Conservation (phyloP, 2,888 invertebrate species). For the Tethea ocularis region DNA sequence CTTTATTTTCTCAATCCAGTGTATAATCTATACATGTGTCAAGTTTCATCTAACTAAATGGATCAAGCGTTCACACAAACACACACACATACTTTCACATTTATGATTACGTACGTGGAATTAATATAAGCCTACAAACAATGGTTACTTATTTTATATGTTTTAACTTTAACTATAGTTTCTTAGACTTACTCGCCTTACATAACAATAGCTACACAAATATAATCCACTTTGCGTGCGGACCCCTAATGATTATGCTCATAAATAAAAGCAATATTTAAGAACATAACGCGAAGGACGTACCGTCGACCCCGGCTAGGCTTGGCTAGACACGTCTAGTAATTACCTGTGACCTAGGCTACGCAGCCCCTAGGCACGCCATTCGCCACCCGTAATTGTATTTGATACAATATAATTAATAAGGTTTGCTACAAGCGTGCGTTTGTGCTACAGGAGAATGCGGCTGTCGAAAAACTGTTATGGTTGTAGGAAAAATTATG, state of each 20-base stretch:
- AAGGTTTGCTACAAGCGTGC: not conserved
- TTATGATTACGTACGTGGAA: too few relatives aligned
- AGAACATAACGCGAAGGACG: conserved; percentile 24
- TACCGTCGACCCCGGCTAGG: conserved; percentile 12
- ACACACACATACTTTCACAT: too few relatives aligned
- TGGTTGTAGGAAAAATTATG: too few relatives aligned
- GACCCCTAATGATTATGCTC: not conserved
- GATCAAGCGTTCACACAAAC: too few relatives aligned
- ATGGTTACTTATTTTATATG: too few relatives aligned
- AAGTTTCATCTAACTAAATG: too few relatives aligned
- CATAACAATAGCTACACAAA: not conserved
- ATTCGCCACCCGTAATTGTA: not conserved
- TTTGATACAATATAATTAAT: not conserved
- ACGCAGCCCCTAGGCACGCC: conserved; percentile 13
- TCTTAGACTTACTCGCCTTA: too few relatives aligned
- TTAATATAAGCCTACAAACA: too few relatives aligned
- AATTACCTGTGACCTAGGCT: conserved; percentile 24
- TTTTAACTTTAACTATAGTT: too few relatives aligned
- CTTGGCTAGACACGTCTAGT: conserved; percentile 14
- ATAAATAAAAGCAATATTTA: not conserved
- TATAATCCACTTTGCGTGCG: not conserved
- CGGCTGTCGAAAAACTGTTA: too few relatives aligned
- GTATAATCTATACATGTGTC: too few relatives aligned
- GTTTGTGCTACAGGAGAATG: not conserved
- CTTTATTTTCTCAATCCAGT: too few relatives aligned